A percentile compares a stretch with the other conserved stretches of the same genome.
These are phyloP conservation scores for Polyploca ridens DNA, from an alignment of 2,888 invertebrate species.

Conservation along the genomic window DNA sequence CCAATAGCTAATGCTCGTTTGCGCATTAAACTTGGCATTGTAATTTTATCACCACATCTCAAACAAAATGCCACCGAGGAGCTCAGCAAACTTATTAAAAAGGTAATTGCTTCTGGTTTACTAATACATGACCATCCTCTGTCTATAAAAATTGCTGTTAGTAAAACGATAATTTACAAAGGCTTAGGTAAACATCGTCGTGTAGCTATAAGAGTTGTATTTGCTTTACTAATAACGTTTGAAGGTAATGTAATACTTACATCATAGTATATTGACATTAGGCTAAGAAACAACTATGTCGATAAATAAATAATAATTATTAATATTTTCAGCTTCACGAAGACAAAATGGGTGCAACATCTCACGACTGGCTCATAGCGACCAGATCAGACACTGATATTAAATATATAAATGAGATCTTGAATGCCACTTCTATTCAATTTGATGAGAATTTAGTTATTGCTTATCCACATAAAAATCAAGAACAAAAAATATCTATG, in stretches of 20 bases:
- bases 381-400: slow-evolving; percentile 58
- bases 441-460: slow-evolving; percentile 72
- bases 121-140: background rate
- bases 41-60: slow-evolving; percentile 53
- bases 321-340: slow-evolving; percentile 54
- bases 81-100: slow-evolving; percentile 46
- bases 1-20: slow-evolving; percentile 38
- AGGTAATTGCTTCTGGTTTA: slow-evolving; percentile 32
- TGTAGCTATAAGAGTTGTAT: background rate
- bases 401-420: slow-evolving; percentile 53
- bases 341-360: slow-evolving; percentile 48
- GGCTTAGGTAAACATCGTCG: background rate
- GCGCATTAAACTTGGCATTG: slow-evolving; percentile 52
- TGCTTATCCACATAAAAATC: slow-evolving; percentile 45
- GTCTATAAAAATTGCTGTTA: background rate
- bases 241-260: background rate
- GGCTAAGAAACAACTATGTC: background rate
- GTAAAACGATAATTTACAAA: background rate
- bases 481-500: slow-evolving; percentile 15
- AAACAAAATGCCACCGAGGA: slow-evolving; percentile 44
- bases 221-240: background rate
- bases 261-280: background rate
- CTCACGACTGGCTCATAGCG: slow-evolving; percentile 70
- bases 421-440: slow-evolving; percentile 64
- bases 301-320: background rate